phyloP scores from a whole-genome alignment of 2,113 vertebrate genomes.

The Neolamprologus variostigma region DNA sequence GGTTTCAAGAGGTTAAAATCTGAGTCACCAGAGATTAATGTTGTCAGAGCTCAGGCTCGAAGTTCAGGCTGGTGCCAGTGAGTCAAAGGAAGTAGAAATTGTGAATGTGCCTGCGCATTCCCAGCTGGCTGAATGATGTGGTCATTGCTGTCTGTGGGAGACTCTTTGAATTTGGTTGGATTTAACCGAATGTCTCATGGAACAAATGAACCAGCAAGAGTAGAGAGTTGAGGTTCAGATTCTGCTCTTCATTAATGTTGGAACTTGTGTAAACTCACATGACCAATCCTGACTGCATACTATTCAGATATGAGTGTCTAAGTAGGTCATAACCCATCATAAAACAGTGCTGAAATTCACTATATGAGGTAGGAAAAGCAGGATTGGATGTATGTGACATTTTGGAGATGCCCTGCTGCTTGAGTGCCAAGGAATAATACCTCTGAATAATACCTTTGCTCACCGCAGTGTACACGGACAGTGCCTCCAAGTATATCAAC shows the following conservation, averaged over 20 bases:
- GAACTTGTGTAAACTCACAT: background rate
- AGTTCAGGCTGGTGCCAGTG: background rate
- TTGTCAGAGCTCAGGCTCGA: background rate
- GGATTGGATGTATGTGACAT: background rate
- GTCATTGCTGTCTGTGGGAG: background rate
- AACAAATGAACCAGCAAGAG: conserved; percentile 3
- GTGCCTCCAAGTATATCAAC: background rate
- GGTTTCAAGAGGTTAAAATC: background rate
- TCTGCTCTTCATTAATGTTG: background rate
- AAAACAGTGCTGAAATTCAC: background rate
- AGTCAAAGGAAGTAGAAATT: conserved; percentile 9
- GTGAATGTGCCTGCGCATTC: background rate
- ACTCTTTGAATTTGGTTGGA: background rate
- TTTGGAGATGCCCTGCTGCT: background rate
- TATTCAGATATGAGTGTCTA: background rate
- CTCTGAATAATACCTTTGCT: background rate
- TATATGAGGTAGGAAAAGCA: background rate
- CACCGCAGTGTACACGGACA: background rate
- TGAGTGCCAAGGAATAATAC: background rate
- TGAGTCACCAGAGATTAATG: background rate
- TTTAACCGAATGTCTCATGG: background rate
- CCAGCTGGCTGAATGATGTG: background rate
- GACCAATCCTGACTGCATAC: background rate
- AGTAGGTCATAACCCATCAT: conserved; percentile 1
- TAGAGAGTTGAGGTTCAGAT: background rate